Percentiles rank a stretch among this genome's conserved stretches.
Evolutionary conservation across 2,888 invertebrate genomes (phyloP).

Genomic region (Idaea straminata): DNA sequence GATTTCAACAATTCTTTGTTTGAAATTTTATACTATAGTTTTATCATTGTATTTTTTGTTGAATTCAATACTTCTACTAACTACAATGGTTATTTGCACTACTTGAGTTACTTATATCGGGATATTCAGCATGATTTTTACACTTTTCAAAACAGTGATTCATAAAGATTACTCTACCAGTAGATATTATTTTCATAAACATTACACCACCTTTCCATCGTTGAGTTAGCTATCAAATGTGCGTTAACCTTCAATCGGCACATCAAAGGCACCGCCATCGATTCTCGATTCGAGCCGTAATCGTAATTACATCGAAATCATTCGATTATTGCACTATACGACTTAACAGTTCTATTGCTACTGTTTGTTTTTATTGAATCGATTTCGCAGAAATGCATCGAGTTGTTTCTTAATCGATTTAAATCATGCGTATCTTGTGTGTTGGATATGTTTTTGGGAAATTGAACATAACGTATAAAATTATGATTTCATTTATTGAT

Average conservation of each 20-base stretch:
- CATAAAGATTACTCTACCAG: no score
- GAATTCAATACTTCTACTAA: no score
- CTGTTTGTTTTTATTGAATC: slow-evolving; percentile 23
- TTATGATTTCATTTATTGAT: no score
- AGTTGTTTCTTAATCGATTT: not conserved
- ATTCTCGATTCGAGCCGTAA: slow-evolving; percentile 38
- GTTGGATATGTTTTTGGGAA: not conserved
- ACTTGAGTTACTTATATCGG: no score
- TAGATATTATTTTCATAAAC: not conserved
- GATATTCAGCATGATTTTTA: no score
- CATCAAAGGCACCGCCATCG: slow-evolving; percentile 54
- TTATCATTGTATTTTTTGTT: not conserved
- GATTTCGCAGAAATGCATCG: slow-evolving; percentile 21
- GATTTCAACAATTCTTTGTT: not conserved
- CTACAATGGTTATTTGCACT: no score
- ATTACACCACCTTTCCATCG: not conserved
- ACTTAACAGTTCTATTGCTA: not conserved
- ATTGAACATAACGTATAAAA: no score
- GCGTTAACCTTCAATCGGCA: slow-evolving; percentile 31
- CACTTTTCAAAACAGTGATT: no score
- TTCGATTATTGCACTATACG: slow-evolving; percentile 27
- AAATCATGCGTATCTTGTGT: not conserved
- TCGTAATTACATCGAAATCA: slow-evolving; percentile 50
- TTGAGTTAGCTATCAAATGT: slow-evolving; percentile 9
- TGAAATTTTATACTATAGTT: not conserved